Conservation (phyloP, 2,797 vertebrate genomes). For the Crypturellus tataupa region DNA sequence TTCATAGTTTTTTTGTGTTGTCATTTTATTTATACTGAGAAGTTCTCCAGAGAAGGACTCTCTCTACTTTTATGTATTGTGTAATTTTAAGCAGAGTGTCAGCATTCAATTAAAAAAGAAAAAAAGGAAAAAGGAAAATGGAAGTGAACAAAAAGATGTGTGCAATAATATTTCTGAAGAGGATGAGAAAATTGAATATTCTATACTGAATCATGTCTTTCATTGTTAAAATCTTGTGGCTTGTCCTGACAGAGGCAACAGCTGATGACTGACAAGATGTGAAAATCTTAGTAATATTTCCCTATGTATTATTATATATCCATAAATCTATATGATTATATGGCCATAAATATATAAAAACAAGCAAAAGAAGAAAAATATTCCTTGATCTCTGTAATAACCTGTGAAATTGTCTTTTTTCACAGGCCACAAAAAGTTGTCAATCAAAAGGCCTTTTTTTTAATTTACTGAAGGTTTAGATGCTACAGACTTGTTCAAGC, state of each 20-base stretch:
- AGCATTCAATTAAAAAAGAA: neutral
- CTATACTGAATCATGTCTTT: neutral
- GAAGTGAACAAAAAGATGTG: neutral
- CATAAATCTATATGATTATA: neutral
- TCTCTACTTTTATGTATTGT: neutral
- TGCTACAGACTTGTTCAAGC: neutral
- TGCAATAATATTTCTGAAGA: neutral
- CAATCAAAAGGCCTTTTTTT: neutral
- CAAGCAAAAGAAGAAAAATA: neutral
- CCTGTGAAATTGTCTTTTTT: neutral
- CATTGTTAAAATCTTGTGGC: neutral
- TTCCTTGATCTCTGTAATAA: neutral
- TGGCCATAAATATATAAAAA: neutral
- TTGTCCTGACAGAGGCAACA: neutral
- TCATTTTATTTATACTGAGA: neutral
- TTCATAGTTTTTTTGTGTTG: neutral
- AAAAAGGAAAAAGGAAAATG: neutral
- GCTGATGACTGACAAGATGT: neutral
- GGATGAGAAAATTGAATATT: neutral
- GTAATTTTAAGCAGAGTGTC: neutral
- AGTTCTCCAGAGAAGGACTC: neutral
- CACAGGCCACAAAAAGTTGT: neutral
- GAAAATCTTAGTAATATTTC: neutral
- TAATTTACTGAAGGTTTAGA: neutral
- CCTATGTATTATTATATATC: neutral